Evolutionary conservation across 2,113 vertebrate species (phyloP).

Genomic region (Seriola aureovittata): DNA sequence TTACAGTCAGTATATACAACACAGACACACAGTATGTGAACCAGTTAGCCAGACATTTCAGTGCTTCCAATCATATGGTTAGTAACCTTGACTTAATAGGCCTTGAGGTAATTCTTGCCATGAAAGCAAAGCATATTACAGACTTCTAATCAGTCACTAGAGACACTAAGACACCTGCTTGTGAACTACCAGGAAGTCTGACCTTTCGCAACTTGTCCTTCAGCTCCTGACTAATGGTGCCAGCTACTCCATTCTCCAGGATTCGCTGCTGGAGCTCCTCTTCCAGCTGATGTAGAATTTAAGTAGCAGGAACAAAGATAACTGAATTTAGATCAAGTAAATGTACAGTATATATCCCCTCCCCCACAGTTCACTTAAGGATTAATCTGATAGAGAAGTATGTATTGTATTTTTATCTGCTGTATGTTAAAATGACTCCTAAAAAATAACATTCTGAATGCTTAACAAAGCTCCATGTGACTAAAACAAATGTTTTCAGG

Average conservation of each 20-base stretch:
- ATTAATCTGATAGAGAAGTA: no score
- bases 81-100: neutral
- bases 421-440: neutral
- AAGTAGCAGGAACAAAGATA: neutral
- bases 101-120: neutral
- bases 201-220: conserved; percentile 89
- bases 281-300: conserved; percentile 83
- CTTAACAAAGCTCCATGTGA: neutral
- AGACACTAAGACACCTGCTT: neutral
- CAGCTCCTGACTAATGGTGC: conserved; percentile 85
- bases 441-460: neutral
- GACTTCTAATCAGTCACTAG: neutral
- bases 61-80: neutral
- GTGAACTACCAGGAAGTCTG: conserved; percentile 40
- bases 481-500: no score
- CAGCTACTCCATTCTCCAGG: conserved; percentile 86
- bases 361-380: neutral
- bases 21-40: no score
- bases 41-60: neutral
- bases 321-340: neutral
- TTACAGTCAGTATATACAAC: no score
- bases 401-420: neutral
- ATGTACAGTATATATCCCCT: neutral
- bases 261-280: conserved; percentile 85
- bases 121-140: neutral